Conservation (phyloP, 2,113 vertebrate species). For the Dendrocopos noguchii region DNA sequence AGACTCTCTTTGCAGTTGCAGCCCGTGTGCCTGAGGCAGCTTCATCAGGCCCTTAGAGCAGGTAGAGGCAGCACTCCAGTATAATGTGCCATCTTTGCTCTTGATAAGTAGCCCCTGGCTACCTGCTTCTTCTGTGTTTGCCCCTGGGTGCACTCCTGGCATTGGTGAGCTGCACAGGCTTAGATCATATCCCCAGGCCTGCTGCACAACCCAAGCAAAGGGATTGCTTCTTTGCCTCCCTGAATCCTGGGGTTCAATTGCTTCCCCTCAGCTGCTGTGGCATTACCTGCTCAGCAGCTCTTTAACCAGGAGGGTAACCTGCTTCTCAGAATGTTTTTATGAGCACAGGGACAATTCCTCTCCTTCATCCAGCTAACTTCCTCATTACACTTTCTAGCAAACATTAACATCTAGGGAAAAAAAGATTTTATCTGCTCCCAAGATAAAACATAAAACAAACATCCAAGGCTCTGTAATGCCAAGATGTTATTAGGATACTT, state of each 20-base stretch:
- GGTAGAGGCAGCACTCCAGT: neutral
- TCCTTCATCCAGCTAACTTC: neutral
- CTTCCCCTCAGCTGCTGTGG: neutral
- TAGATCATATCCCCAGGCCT: neutral
- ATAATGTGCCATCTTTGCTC: fast-evolving
- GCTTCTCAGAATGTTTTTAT: neutral
- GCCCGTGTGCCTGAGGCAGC: neutral
- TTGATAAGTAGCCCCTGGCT: neutral
- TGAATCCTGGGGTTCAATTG: neutral
- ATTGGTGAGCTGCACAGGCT: neutral
- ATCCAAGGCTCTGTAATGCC: neutral
- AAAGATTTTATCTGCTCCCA: constrained; percentile 18
- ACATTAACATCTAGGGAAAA: neutral
- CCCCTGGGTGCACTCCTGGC: neutral
- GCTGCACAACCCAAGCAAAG: neutral
- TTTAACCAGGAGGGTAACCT: neutral
- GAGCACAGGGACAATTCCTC: neutral
- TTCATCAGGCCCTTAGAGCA: fast-evolving
- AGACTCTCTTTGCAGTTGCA: neutral
- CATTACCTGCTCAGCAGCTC: neutral
- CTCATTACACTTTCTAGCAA: constrained; percentile 29
- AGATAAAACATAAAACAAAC: constrained; percentile 48
- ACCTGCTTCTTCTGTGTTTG: neutral
- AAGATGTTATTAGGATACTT: neutral
- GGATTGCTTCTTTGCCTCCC: neutral